Evolutionary conservation across 1,140 invertebrate species (phyloP).

Genomic region (Oryctes rhinoceros): DNA sequence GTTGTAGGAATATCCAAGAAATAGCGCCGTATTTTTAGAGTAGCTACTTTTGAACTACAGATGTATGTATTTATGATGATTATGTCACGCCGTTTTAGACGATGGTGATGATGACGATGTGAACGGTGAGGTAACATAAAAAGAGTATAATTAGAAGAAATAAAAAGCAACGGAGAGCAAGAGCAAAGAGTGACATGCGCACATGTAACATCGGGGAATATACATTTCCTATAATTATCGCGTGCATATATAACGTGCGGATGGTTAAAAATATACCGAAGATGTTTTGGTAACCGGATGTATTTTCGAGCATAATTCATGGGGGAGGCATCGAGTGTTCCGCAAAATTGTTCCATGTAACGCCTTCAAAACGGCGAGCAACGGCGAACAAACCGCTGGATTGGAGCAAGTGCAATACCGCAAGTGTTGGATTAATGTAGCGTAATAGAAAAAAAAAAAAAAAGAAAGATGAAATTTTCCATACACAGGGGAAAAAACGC

Average conservation of each 20-base stretch:
- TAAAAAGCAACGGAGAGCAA: background rate
- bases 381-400: background rate
- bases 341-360: background rate
- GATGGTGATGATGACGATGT: background rate
- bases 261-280: conserved; percentile 22
- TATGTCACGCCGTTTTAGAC: background rate
- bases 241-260: background rate
- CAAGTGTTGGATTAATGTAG: no score
- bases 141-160: background rate
- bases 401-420: background rate
- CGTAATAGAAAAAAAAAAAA: no score
- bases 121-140: conserved; percentile 5
- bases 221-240: conserved; percentile 23
- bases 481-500: no score
- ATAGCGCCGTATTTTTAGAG: background rate
- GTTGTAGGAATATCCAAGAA: no score
- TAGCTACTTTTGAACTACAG: background rate
- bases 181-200: background rate
- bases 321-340: background rate
- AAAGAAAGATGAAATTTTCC: no score
- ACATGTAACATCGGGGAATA: background rate
- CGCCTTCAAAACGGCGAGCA: background rate
- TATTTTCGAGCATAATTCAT: conserved; percentile 1
- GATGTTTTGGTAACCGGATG: conserved; percentile 26
- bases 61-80: background rate